phyloP scores from a whole-genome alignment of 2,888 invertebrate species.

The Aspidapion aeneum region DNA sequence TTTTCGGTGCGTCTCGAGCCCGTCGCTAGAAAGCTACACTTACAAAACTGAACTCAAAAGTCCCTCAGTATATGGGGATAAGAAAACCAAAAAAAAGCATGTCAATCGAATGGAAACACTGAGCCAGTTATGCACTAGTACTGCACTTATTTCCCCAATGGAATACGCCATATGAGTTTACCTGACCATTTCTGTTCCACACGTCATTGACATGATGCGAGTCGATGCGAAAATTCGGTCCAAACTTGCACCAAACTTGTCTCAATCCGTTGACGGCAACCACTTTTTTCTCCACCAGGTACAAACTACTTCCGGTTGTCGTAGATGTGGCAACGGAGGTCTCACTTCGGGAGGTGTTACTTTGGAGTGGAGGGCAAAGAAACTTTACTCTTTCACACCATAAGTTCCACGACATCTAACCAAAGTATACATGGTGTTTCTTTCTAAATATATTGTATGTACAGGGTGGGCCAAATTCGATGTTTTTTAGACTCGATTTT shows the following conservation, averaged over 20 bases:
- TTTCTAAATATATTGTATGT: no score
- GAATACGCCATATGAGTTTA: no score
- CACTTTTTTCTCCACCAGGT: constrained; percentile 43
- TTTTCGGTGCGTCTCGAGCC: no score
- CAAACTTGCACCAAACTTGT: constrained; percentile 45
- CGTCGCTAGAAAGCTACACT: no score
- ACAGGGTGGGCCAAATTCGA: no score
- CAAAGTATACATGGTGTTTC: no score
- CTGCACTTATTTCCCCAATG: no score
- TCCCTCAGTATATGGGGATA: background rate
- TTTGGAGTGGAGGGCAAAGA: constrained; percentile 43
- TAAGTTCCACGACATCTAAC: constrained; percentile 56
- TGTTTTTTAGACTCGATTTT: no score
- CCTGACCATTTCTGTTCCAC: constrained; percentile 19
- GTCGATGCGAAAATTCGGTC: constrained; percentile 36
- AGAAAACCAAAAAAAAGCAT: background rate
- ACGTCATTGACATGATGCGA: constrained; percentile 27
- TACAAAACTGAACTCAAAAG: background rate
- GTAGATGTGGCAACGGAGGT: constrained; percentile 53
- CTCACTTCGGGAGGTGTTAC: constrained; percentile 52
- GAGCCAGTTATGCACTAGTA: no score
- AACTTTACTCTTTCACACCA: constrained; percentile 56
- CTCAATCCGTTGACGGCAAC: constrained; percentile 35
- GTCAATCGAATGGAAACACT: no score
- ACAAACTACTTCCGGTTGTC: constrained; percentile 49